phyloP scores from a whole-genome alignment of 2,797 vertebrate species.

The Myoxocephalus aenaeus region DNA sequence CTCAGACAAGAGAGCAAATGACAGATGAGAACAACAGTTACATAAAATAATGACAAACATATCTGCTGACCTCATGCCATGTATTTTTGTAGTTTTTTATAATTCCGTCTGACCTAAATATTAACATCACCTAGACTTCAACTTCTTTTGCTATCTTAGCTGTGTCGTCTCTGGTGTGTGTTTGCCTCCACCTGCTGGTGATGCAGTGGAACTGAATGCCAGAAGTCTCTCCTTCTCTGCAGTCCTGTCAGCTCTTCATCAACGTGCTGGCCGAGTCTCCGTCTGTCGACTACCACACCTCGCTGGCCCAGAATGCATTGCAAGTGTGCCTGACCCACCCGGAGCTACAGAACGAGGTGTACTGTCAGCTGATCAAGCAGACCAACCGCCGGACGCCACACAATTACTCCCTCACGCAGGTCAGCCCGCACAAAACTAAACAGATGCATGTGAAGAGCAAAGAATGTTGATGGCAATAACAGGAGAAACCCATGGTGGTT shows the following conservation, averaged over 20 bases:
- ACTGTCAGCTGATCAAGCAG: slow-evolving; percentile 96
- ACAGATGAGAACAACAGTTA: slow-evolving; percentile 13
- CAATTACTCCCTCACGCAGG: slow-evolving; percentile 93
- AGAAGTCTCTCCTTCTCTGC: slow-evolving; percentile 16
- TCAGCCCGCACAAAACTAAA: slow-evolving; percentile 58
- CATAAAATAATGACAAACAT: slow-evolving; percentile 18
- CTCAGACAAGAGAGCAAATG: background rate
- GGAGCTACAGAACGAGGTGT: slow-evolving; percentile 96
- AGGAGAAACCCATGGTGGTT: background rate
- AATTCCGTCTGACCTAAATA: slow-evolving; percentile 2
- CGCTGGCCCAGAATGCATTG: slow-evolving; percentile 93
- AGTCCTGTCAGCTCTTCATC: slow-evolving; percentile 98
- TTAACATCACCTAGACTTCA: background rate
- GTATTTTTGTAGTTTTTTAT: slow-evolving; percentile 7
- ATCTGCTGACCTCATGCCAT: slow-evolving; percentile 21
- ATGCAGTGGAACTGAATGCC: accelerated
- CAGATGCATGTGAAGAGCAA: background rate
- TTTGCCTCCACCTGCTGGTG: slow-evolving; percentile 70
- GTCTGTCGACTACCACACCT: slow-evolving; percentile 95
- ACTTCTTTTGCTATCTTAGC: background rate
- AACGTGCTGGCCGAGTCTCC: slow-evolving; percentile 94
- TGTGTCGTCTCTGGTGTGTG: background rate
- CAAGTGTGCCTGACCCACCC: slow-evolving; percentile 95
- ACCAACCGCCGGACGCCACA: slow-evolving; percentile 87
- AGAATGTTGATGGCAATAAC: background rate